These are phyloP conservation scores for Cosmopolites sordidus DNA, from an alignment of 2,888 invertebrate species.

Conservation along the genomic window DNA sequence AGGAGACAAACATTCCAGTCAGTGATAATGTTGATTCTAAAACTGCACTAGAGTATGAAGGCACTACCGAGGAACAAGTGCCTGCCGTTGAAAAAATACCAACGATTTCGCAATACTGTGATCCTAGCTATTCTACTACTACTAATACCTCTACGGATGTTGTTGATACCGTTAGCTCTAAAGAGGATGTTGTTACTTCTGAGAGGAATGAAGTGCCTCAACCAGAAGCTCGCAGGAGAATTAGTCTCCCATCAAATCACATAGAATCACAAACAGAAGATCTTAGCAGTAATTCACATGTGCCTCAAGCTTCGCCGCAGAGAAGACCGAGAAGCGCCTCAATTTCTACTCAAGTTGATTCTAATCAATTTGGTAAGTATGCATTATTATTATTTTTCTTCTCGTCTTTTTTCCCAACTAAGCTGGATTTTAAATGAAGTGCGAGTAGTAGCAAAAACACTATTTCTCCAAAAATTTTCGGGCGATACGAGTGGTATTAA, in stretches of 20 bases:
- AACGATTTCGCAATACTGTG: conserved; percentile 70
- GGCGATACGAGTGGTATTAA: too few species aligned
- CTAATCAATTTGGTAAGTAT: conserved; percentile 74
- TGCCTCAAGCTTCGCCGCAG: conserved; percentile 55
- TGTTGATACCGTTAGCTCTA: conserved; percentile 31
- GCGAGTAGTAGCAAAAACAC: too few species aligned
- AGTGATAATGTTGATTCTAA: conserved; percentile 30
- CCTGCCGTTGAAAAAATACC: conserved; percentile 56
- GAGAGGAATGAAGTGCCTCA: conserved; percentile 11
- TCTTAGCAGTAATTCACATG: conserved; percentile 45
- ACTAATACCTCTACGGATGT: conserved; percentile 31
- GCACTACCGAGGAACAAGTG: conserved; percentile 36
- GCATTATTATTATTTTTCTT: too few species aligned
- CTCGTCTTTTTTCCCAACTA: too few species aligned
- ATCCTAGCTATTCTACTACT: conserved; percentile 55
- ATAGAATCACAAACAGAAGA: conserved; percentile 38
- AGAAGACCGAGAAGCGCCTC: conserved; percentile 75
- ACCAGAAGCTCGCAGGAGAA: conserved; percentile 44
- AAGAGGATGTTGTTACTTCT: conserved; percentile 17
- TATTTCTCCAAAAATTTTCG: too few species aligned
- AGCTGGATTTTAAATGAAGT: too few species aligned
- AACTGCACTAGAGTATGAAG: conserved; percentile 27
- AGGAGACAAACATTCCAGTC: conserved; percentile 36
- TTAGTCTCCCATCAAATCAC: conserved; percentile 56
- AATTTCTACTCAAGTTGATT: conserved; percentile 79